phyloP scores from a whole-genome alignment of 2,797 vertebrate species.

The Girardinus metallicus region DNA sequence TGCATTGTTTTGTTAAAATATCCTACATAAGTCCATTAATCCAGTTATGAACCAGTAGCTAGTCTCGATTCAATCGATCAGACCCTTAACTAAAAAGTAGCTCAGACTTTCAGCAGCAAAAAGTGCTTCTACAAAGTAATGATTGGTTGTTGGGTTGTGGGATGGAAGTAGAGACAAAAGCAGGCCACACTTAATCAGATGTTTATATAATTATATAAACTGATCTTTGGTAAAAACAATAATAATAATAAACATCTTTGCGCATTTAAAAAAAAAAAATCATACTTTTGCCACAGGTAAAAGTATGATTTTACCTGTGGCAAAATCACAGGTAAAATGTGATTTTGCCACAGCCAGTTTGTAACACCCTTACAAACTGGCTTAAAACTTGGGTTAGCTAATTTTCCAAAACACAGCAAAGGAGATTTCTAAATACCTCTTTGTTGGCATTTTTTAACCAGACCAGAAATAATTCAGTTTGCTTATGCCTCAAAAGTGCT shows the following conservation, averaged over 20 bases:
- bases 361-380: neutral
- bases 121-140: neutral
- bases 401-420: neutral
- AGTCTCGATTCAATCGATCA: neutral
- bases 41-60: neutral
- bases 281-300: neutral
- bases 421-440: neutral
- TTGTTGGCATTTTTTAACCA: neutral
- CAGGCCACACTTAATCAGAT: neutral
- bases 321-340: too few species aligned
- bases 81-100: neutral
- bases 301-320: too few species aligned
- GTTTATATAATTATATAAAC: neutral
- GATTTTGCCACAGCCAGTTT: neutral
- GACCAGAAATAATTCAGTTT: constrained; percentile 45
- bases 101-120: neutral
- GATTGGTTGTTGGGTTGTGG: neutral
- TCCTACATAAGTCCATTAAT: neutral
- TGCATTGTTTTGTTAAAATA: neutral
- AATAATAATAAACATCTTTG: too few species aligned
- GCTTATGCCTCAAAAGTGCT: constrained; percentile 35
- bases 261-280: too few species aligned
- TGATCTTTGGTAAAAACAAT: neutral
- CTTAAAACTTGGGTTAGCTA: neutral
- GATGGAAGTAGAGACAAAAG: neutral